A percentile compares a stretch with the other conserved stretches of the same genome.
Conservation (phyloP, 2,113 vertebrate species). For the Chauna torquata region DNA sequence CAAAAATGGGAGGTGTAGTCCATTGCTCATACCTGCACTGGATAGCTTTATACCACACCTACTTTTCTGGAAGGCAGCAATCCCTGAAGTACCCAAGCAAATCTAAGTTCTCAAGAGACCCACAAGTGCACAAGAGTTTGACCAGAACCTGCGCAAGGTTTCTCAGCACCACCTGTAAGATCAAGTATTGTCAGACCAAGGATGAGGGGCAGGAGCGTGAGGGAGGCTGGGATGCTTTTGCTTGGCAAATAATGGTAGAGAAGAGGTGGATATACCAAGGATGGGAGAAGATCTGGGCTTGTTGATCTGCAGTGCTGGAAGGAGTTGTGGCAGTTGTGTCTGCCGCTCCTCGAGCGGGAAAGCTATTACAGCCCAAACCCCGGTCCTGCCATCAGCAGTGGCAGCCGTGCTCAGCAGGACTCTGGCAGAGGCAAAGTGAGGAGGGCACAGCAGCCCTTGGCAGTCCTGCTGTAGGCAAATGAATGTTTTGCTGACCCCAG, state of each 20-base stretch:
- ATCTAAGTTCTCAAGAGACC: background rate
- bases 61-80: background rate
- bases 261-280: background rate
- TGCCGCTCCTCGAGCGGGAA: background rate
- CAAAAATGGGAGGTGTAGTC: background rate
- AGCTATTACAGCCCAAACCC: background rate
- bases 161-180: background rate
- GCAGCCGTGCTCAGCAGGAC: rapidly evolving
- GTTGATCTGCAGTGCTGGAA: background rate
- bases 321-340: background rate
- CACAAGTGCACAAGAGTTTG: background rate
- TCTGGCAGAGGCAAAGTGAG: background rate
- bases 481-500: background rate
- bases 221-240: background rate
- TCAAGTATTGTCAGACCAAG: background rate
- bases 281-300: background rate
- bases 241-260: background rate
- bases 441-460: background rate
- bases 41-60: background rate
- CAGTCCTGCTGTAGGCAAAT: background rate
- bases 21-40: background rate
- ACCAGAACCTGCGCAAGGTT: background rate
- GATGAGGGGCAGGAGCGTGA: background rate
- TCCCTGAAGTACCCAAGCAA: background rate
- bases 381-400: background rate